A percentile compares a stretch with the other conserved stretches of the same genome.
Evolutionary conservation across 2,797 vertebrate genomes (phyloP).

Genomic region (Rallus crepitans): DNA sequence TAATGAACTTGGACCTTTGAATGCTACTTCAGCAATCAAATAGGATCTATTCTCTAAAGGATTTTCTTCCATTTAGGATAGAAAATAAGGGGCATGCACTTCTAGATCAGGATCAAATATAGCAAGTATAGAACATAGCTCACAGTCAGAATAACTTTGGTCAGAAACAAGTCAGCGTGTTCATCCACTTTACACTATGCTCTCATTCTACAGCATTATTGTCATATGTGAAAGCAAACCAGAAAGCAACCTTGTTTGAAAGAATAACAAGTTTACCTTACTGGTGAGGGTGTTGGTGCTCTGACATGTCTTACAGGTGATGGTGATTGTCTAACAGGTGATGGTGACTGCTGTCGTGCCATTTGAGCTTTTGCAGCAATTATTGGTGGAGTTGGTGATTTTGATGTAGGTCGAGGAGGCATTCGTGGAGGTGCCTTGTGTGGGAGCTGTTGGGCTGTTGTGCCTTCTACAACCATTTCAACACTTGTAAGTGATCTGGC

Average conservation of each 20-base stretch:
- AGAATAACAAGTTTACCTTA: slow-evolving; percentile 83
- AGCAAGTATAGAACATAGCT: background rate
- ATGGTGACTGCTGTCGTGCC: slow-evolving; percentile 93
- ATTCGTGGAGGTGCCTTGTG: slow-evolving; percentile 96
- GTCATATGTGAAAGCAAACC: background rate
- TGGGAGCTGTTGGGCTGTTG: slow-evolving; percentile 86
- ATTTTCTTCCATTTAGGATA: background rate
- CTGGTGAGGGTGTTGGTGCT: slow-evolving; percentile 88
- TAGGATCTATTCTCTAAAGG: background rate
- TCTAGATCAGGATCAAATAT: background rate
- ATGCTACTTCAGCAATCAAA: background rate
- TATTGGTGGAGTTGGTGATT: slow-evolving; percentile 89
- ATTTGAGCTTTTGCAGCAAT: slow-evolving; percentile 84
- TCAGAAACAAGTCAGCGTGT: background rate
- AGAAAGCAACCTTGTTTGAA: background rate
- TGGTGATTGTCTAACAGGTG: slow-evolving; percentile 93
- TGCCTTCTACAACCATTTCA: slow-evolving; percentile 89
- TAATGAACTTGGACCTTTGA: background rate
- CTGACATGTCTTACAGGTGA: slow-evolving; percentile 96
- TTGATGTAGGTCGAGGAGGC: slow-evolving; percentile 92
- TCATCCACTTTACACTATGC: background rate
- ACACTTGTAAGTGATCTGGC: slow-evolving; percentile 85
- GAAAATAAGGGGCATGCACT: background rate
- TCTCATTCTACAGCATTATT: background rate
- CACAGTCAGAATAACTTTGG: background rate